phyloP scores from a whole-genome alignment of 1,140 invertebrate genomes.

The Aphelenchoides besseyi region DNA sequence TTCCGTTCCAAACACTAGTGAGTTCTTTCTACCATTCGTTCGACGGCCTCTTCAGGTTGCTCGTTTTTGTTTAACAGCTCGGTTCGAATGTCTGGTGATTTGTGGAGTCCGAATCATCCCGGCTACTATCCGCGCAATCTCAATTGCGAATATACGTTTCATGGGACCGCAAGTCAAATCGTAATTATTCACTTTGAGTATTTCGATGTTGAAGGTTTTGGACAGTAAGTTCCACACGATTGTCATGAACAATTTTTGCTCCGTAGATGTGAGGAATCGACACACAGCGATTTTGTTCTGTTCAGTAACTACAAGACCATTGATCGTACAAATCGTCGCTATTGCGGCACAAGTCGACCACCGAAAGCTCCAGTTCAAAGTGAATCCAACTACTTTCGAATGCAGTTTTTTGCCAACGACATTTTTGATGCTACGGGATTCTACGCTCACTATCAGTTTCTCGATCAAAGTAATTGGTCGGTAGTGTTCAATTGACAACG shows the following conservation, averaged over 20 bases:
- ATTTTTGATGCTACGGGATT: constrained; percentile 87
- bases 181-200: constrained; percentile 81
- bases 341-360: constrained; percentile 73
- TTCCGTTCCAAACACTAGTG: constrained; percentile 17
- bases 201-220: constrained; percentile 85
- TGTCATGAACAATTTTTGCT: constrained; percentile 6
- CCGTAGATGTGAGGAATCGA: constrained; percentile 76
- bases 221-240: constrained; percentile 69
- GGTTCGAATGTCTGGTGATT: constrained; percentile 73
- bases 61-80: constrained; percentile 70
- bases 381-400: constrained; percentile 79
- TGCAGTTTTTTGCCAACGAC: constrained; percentile 88
- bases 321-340: constrained; percentile 78
- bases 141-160: constrained; percentile 89
- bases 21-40: not conserved
- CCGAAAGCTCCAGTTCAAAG: constrained; percentile 70
- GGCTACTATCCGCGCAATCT: constrained; percentile 85
- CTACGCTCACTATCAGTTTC: constrained; percentile 81
- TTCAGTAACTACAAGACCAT: constrained; percentile 84
- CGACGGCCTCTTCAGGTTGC: constrained; percentile 65
- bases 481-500: not conserved
- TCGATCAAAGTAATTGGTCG: constrained; percentile 48
- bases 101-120: constrained; percentile 86
- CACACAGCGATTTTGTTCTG: constrained; percentile 86
- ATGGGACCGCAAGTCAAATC: constrained; percentile 75